Percentiles rank a stretch among this genome's conserved stretches.
Conservation (phyloP, 1,140 invertebrate species). For the Pinna nobilis region DNA sequence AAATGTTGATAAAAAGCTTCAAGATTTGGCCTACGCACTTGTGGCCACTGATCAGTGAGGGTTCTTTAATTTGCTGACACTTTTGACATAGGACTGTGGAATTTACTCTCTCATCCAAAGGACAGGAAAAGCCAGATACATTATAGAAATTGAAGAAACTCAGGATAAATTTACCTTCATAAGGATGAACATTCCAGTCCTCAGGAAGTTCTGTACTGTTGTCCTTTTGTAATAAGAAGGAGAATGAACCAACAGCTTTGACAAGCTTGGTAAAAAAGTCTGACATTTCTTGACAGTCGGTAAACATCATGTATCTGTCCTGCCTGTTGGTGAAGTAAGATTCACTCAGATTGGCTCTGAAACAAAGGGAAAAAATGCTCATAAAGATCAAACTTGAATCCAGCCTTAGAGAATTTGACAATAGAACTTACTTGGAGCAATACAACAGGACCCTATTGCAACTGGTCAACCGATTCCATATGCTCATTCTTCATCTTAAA, state of each 20-base stretch:
- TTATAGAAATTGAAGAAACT: not conserved
- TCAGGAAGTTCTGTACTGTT: conserved; percentile 67
- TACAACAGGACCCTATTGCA: too few species aligned
- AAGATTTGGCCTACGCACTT: not conserved
- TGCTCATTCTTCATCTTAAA: too few species aligned
- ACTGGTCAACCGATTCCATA: too few species aligned
- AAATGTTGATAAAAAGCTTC: not conserved
- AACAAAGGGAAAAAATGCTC: conserved; percentile 54
- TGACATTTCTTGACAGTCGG: conserved; percentile 85
- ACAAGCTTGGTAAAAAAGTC: conserved; percentile 85
- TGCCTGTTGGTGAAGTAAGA: conserved; percentile 98
- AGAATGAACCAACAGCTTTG: conserved; percentile 76
- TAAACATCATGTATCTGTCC: conserved; percentile 95
- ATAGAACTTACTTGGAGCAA: too few species aligned
- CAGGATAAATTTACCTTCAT: conserved; percentile 58
- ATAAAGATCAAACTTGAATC: not conserved
- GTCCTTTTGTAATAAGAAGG: conserved; percentile 73
- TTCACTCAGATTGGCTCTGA: conserved; percentile 95
- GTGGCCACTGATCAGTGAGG: not conserved
- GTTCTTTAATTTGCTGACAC: not conserved
- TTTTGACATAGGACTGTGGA: too few species aligned
- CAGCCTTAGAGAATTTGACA: too few species aligned
- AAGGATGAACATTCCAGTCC: conserved; percentile 73
- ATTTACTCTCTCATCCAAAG: not conserved
- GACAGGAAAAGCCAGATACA: not conserved